A percentile compares a stretch with the other conserved stretches of the same genome.
Evolutionary conservation across 2,888 invertebrate species (phyloP).

Genomic region (Coelopa pilipes): DNA sequence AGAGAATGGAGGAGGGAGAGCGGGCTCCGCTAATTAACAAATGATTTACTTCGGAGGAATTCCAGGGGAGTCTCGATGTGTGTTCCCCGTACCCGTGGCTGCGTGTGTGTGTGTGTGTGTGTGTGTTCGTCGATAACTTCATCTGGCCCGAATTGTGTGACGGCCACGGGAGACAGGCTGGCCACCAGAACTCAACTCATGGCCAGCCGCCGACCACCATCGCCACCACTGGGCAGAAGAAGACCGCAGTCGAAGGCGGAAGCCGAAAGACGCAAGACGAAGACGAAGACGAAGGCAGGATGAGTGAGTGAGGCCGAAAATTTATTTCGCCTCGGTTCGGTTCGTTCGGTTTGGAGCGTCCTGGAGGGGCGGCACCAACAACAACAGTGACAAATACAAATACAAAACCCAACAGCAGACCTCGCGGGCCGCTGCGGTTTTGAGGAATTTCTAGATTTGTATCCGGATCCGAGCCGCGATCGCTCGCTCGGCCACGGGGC

Average conservation of each 20-base stretch:
- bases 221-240: background rate
- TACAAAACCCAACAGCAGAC: too few relatives aligned
- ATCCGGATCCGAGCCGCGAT: background rate
- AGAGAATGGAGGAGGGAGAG: background rate
- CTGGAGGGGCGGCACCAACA: too few relatives aligned
- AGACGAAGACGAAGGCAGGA: conserved; percentile 3
- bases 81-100: background rate
- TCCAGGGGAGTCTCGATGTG: conserved; percentile 2
- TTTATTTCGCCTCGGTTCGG: too few relatives aligned
- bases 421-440: conserved; percentile 14
- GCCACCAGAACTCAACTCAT: conserved; percentile 31
- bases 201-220: background rate
- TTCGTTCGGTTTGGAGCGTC: too few relatives aligned
- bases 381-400: too few relatives aligned
- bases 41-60: conserved; percentile 34
- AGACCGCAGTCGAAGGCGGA: background rate
- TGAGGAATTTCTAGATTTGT: conserved; percentile 22
- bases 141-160: conserved; percentile 8
- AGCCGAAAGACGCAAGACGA: background rate
- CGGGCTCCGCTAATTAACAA: conserved; percentile 30
- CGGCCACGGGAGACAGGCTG: conserved; percentile 23
- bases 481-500: background rate
- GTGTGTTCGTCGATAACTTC: conserved; percentile 19
- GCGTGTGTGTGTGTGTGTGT: conserved; percentile 1
- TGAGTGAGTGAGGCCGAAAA: background rate